Base-by-base conservation (phyloP, 2,797 vertebrate genomes). In the Buphagus erythrorhynchus region DNA sequence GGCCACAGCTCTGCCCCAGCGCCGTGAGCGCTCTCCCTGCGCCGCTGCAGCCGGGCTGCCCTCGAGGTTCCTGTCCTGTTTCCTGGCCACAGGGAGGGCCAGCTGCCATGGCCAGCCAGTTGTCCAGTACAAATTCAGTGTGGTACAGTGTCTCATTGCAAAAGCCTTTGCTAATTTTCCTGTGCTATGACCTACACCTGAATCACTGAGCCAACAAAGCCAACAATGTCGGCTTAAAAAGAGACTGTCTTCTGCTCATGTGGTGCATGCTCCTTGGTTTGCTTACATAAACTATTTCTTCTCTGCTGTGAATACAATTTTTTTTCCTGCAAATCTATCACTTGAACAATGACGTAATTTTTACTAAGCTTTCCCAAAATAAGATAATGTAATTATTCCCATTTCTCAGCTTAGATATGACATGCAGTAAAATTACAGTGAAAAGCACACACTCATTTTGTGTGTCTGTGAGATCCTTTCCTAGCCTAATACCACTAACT, bases 221-320 rank as follows among this genome's bases (percentile, higher is more conserved):
- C 9, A 5, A 49, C 33, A 36, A 33, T 36, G 16, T 5, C 0
- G 0, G 10, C 36, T 54, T 40, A 54, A 38, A 46, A 58, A 74
- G 9, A 51, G 67, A 15, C 4, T 42, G 5, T 26, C 42, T 74
- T 62, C 26, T 68, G 8, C 14, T 57, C 11, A 11, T 35, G 14
- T 13, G 14, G 8, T 58, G 6, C 7, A 12, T 16, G 11, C 4
- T 35, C 11, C 33, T 57, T 36, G 43, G 28, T 83, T 76, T 74
- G 24, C 16, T 69, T 62, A 33, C 12, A 55, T 43, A 46, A 67
- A 69, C 22, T 51, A 22, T 57, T 81, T 42, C 22, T n/a, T 62
- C 10, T 63, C 28, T 65, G 13, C 42, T 40, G 11, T 69, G 29
- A 88, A 80, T 40, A 40, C 14, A 52, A 0, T n/a, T 3, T 48